Evolutionary conservation across 2,888 invertebrate species (phyloP).

Genomic region (Pelosia muscerda): DNA sequence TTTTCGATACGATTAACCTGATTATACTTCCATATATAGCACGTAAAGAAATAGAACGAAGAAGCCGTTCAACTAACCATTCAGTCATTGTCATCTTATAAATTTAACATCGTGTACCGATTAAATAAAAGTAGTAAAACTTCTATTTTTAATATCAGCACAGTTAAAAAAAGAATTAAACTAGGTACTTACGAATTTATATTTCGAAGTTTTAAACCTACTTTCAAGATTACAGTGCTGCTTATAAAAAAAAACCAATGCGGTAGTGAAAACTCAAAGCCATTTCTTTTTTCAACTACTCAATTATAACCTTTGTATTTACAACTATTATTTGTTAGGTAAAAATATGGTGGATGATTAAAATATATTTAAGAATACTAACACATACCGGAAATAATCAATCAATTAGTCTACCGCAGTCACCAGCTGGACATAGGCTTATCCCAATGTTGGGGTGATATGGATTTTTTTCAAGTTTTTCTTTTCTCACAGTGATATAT

Average conservation of each 20-base stretch:
- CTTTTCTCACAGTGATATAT: too few relatives aligned
- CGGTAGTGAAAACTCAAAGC: constrained; percentile 1
- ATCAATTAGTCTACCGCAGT: too few relatives aligned
- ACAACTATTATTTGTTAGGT: neutral
- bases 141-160: neutral
- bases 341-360: constrained; percentile 9
- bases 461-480: too few relatives aligned
- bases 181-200: neutral
- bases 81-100: neutral
- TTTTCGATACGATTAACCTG: constrained; percentile 51
- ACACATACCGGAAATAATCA: neutral
- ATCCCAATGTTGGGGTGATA: too few relatives aligned
- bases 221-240: neutral
- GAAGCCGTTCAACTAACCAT: neutral
- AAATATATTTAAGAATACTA: too few relatives aligned
- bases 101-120: neutral
- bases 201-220: neutral
- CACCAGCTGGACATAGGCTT: too few relatives aligned
- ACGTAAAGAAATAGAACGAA: neutral
- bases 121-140: neutral
- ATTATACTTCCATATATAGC: constrained; percentile 14
- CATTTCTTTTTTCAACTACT: neutral
- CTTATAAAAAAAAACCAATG: constrained; percentile 6
- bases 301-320: neutral
- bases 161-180: neutral